Evolutionary conservation across 2,113 vertebrate genomes (phyloP).

Genomic region (Grus americana): DNA sequence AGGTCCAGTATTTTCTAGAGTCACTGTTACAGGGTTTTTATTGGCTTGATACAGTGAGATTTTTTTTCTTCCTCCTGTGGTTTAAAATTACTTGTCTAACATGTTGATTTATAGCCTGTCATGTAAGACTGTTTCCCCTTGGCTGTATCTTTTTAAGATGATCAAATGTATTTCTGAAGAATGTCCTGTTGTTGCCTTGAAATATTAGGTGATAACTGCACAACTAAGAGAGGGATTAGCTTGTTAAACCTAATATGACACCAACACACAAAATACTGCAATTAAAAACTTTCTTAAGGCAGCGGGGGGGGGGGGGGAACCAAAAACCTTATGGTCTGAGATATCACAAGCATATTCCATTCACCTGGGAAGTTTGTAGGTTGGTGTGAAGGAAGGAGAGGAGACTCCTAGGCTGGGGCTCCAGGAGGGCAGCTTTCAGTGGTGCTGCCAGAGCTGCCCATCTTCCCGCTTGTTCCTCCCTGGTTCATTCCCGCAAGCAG

Average conservation of each 20-base stretch:
- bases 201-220: constrained; percentile 39
- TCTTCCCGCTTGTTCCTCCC: background rate
- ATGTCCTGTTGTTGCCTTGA: constrained; percentile 36
- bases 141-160: constrained; percentile 33
- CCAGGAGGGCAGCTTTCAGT: background rate
- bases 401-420: background rate
- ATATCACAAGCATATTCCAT: background rate
- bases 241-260: constrained; percentile 3
- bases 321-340: background rate
- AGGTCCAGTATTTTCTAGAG: background rate
- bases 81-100: constrained; percentile 50
- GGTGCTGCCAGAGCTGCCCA: fast-evolving
- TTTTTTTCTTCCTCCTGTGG: background rate
- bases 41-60: background rate
- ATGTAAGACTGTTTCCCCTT: constrained; percentile 51
- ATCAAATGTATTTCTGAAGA: constrained; percentile 35
- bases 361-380: background rate
- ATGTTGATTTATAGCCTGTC: constrained; percentile 51
- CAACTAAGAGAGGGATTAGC: background rate
- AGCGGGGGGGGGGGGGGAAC: background rate
- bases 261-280: background rate
- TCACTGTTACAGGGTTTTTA: constrained; percentile 12
- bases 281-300: background rate
- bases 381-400: background rate
- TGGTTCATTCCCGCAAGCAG: background rate